These are phyloP conservation scores for Florisuga fusca DNA, from an alignment of 2,797 vertebrate species.

Conservation along the genomic window DNA sequence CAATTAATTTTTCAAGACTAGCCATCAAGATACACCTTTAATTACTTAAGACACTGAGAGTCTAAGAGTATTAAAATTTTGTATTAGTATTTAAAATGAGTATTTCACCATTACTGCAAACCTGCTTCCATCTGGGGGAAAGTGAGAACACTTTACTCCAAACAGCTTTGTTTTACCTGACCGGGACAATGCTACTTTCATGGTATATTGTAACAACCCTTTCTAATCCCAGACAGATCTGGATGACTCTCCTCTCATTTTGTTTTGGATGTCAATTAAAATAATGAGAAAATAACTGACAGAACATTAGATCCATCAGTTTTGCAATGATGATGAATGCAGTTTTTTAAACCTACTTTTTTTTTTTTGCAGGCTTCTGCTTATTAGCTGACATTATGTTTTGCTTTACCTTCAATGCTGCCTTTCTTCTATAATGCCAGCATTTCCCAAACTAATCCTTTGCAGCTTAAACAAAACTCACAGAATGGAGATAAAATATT, in stretches of 20 bases:
- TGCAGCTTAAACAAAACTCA: constrained; percentile 47
- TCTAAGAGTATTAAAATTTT: neutral
- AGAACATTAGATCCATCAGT: neutral
- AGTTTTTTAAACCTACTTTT: neutral
- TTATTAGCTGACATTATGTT: neutral
- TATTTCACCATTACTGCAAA: neutral
- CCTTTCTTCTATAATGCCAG: constrained; percentile 22
- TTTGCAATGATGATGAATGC: neutral
- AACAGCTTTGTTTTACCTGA: neutral
- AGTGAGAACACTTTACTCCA: neutral
- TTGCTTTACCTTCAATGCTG: constrained; percentile 20
- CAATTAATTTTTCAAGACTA: neutral
- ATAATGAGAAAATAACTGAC: neutral
- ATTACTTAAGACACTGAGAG: neutral
- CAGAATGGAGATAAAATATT: constrained; percentile 49
- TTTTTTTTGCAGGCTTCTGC: neutral
- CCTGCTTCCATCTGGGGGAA: neutral
- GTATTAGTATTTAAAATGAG: neutral
- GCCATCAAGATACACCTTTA: neutral
- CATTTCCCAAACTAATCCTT: constrained; percentile 37
- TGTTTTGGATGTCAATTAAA: neutral
- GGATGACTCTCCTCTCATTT: neutral
- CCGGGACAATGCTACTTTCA: neutral
- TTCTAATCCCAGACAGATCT: neutral
- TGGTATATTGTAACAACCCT: neutral